Conservation (phyloP, 2,797 vertebrate species). For the Mustela erminea region DNA sequence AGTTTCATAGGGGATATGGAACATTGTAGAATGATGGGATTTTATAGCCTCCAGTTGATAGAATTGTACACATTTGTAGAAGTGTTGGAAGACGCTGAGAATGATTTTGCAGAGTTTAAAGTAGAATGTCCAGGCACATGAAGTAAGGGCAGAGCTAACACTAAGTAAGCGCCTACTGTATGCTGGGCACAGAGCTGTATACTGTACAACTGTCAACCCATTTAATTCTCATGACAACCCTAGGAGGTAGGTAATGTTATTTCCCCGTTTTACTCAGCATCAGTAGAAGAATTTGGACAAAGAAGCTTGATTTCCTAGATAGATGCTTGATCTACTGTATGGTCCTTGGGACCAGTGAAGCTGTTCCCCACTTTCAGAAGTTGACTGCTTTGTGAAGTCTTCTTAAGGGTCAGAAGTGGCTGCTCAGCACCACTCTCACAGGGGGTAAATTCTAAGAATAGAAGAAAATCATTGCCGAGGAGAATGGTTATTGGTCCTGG, state of each 20-base stretch:
- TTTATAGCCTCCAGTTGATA: not conserved
- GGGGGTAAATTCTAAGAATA: not conserved
- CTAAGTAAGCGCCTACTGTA: rapidly evolving
- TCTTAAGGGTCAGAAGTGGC: not conserved
- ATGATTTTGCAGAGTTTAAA: not conserved
- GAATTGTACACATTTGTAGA: not conserved
- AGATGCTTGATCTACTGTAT: not conserved
- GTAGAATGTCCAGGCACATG: too few species aligned
- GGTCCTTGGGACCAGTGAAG: not conserved
- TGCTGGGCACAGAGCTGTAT: not conserved
- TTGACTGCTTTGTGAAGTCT: not conserved
- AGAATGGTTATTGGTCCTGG: not conserved
- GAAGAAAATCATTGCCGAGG: slow-evolving; percentile 22
- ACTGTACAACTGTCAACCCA: not conserved
- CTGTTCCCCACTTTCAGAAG: not conserved
- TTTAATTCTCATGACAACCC: not conserved
- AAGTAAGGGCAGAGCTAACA: not conserved
- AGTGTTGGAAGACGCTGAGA: not conserved
- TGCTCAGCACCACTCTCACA: not conserved
- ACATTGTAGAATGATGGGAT: not conserved
- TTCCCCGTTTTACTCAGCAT: not conserved
- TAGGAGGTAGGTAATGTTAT: not conserved
- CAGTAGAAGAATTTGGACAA: not conserved
- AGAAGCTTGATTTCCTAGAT: not conserved
- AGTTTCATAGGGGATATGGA: not conserved